Percentiles rank a stretch among this genome's conserved stretches.
phyloP scores from a whole-genome alignment of 2,888 invertebrate species.

The Esperia sulphurella region DNA sequence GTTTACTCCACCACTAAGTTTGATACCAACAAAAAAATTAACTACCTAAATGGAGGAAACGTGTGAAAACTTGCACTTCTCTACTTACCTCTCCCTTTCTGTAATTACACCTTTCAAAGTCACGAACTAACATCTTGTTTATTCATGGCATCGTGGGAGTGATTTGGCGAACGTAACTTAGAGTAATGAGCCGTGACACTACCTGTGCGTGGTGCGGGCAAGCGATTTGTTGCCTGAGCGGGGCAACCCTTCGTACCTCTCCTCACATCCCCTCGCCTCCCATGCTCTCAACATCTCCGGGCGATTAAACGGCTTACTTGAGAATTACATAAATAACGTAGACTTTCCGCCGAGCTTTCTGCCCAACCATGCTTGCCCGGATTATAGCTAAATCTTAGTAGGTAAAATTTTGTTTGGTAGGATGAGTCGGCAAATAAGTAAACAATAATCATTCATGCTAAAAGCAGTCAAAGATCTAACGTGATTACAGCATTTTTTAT shows the following conservation, averaged over 20 bases:
- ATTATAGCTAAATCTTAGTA: constrained; percentile 40
- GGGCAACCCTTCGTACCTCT: constrained; percentile 37
- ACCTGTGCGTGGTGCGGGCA: constrained; percentile 56
- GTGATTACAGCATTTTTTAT: no score
- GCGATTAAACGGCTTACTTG: constrained; percentile 60
- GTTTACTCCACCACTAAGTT: no score
- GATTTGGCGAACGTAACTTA: constrained; percentile 59
- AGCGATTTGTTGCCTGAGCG: constrained; percentile 52
- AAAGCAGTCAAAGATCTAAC: neutral
- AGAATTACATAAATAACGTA: constrained; percentile 56
- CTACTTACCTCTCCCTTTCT: neutral
- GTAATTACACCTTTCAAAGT: constrained; percentile 9
- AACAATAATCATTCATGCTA: neutral
- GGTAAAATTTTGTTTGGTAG: constrained; percentile 33
- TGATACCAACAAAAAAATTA: no score
- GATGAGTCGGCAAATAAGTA: constrained; percentile 26
- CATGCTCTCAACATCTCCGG: constrained; percentile 18
- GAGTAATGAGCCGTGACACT: constrained; percentile 64
- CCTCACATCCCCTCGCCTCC: constrained; percentile 4
- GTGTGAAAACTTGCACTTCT: neutral
- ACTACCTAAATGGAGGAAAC: no score
- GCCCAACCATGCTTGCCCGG: constrained; percentile 35
- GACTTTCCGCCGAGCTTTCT: constrained; percentile 38
- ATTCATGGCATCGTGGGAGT: constrained; percentile 47
- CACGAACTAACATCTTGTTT: constrained; percentile 47